A percentile compares a stretch with the other conserved stretches of the same genome.
phyloP scores from a whole-genome alignment of 64 coral and sea anemone genomes.

The Acropora tenuis region DNA sequence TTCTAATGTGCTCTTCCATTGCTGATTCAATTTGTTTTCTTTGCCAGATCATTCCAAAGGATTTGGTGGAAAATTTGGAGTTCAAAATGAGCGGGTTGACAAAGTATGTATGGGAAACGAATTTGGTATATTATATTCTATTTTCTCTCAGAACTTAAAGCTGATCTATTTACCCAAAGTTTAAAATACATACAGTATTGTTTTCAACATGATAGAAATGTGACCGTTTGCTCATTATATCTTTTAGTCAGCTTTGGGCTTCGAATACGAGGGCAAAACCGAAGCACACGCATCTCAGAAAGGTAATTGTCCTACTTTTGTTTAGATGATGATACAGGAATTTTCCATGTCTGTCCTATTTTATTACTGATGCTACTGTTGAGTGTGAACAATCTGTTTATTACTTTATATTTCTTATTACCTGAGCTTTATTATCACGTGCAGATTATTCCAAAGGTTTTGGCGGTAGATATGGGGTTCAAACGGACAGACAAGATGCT shows the following conservation, averaged over 20 bases:
- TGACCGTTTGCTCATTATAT: not conserved
- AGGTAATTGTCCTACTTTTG: slow-evolving; percentile 14
- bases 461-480: slow-evolving; percentile 84
- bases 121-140: no score
- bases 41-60: slow-evolving; percentile 75
- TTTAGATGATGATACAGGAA: no score
- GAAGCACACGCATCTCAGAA: slow-evolving; percentile 78
- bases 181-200: not conserved
- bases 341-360: no score
- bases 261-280: slow-evolving; percentile 72
- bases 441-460: slow-evolving; percentile 84
- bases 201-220: not conserved
- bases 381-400: no score
- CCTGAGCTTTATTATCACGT: not conserved
- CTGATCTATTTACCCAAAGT: no score
- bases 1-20: no score
- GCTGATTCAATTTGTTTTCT: not conserved
- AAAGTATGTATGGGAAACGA: slow-evolving; percentile 30
- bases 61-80: slow-evolving; percentile 91
- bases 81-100: slow-evolving; percentile 82
- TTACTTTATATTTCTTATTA: not conserved
- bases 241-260: slow-evolving; percentile 65
- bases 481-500: slow-evolving; percentile 58
- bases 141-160: no score
- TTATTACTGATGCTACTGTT: no score